These are phyloP conservation scores for Philopedon plagiatum DNA, from an alignment of 2,888 invertebrate species.

Conservation along the genomic window DNA sequence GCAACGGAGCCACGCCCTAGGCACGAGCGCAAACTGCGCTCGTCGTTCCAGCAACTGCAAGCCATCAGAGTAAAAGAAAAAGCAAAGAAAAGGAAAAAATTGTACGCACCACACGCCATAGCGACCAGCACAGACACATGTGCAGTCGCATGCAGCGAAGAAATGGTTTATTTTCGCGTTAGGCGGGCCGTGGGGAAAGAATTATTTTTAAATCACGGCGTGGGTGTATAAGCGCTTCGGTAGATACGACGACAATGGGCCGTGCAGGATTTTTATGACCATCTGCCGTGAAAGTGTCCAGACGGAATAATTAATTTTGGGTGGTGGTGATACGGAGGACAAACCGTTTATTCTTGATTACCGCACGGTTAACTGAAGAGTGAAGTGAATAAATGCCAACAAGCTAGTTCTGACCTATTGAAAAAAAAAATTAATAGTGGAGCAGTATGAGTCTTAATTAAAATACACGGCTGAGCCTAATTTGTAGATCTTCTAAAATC, in stretches of 20 bases:
- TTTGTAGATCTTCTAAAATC: too few relatives aligned
- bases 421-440: too few relatives aligned
- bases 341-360: too few relatives aligned
- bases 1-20: conserved; percentile 25
- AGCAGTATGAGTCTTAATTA: too few relatives aligned
- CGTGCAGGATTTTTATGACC: conserved; percentile 22
- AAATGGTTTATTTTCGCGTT: conserved; percentile 42
- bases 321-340: too few relatives aligned
- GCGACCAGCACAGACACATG: not conserved
- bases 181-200: conserved; percentile 27
- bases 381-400: too few relatives aligned
- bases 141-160: conserved; percentile 30
- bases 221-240: conserved; percentile 39
- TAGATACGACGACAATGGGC: conserved; percentile 17
- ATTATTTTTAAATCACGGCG: conserved; percentile 36
- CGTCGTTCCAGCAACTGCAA: conserved; percentile 16
- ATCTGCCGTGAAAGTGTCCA: not conserved
- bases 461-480: too few relatives aligned
- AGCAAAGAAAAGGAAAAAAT: not conserved
- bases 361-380: too few relatives aligned
- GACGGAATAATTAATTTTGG: not conserved
- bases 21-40: conserved; percentile 24
- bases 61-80: conserved; percentile 2
- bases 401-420: too few relatives aligned
- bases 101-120: conserved; percentile 14